Base-by-base conservation (phyloP, 2,888 invertebrate species). In the Archips crataeganus region DNA sequence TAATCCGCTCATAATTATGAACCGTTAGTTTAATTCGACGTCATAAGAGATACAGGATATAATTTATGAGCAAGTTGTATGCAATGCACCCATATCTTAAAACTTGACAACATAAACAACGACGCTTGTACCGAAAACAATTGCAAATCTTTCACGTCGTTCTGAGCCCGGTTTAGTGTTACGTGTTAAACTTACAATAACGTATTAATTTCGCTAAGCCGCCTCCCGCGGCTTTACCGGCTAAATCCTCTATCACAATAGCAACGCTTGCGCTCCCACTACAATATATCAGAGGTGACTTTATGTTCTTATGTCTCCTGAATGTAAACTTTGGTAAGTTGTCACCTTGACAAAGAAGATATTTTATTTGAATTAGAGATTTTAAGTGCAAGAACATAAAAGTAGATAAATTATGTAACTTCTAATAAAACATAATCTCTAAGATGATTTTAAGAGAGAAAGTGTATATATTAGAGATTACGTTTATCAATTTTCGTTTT, bases 201-300 rank as follows among this genome's bases (percentile, higher is more conserved):
- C 49, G 69, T 69, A 51, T 69, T 61, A 49, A 69, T 69, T 69
- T 69, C 36, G 36, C 69, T 51, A 69, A 69, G 61, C 69, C 51
- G 69, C 15, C 11, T 36, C 60, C 23, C 23, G 61, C 39, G 69
- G 61, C 62, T 54, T 49, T 32, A 3, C 47, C 62, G 32, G 51
- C 51, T 70, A 51, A 70, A 62, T 70, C 62, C 62, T 70, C 51
- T 70, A 42, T 23, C 61, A 70, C 69, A 70, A 70, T 70, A 59
- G 59, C 34, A 23, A 42, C 61, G 13, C 39, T 51, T 15, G 51
- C 61, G 13, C 39, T 51, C 11, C 62, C 51, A 51, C 69, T 62
- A 62, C 62, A 70, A 62, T 70, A 62, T 51, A 62, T 51, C 61
- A 6, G 32, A 68, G 49, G 15, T 61, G 36, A 47, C 68, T 61